Evolutionary conservation across 2,888 invertebrate genomes (phyloP), one percentile per base, ranked within the genome.

Genomic region (Andricus curvator): DNA sequence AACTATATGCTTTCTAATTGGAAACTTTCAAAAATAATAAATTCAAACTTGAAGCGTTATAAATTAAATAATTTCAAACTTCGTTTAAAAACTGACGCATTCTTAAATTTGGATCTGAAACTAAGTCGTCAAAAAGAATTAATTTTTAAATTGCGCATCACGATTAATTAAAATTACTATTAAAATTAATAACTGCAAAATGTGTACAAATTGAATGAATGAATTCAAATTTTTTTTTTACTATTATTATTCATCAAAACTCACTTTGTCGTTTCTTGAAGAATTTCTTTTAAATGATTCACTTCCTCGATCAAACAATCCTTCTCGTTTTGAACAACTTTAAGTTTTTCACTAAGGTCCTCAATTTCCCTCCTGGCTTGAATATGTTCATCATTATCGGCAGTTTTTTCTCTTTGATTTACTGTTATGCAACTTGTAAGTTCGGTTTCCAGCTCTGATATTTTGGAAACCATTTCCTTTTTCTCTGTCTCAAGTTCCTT

Each of bases 341-440:
- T 79, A 37, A 92, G 84, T 84, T 93, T 89, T 77, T 92, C 92
- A 78, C 88, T 90, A 67, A 89, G 85, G 67, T 89, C 90, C 79
- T 91, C 91, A 88, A 92, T 87, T 84, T 92, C 89, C 37, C 91
- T 88, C 90, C 90, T 91, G 67, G 91, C 83, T 51, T 88, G 88
- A 81, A 92, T 92, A 77, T 90, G 90, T 78, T 92, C 92, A n/a
- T 92, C 88, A 81, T 92, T 92, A 78, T 92, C 93, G 0, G 90
- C 89, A 1, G 89, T 88, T 80, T 91, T 92, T 80, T 89, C 89
- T 41, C 89, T 88, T 25, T 90, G 90, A 80, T 84, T 89, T n/a
- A 82, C 88, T 0, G 85, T 78, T 15, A 84, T 78, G 64, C 83
- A 85, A 33, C 77, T 81, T 15, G 86, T 85, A n/a, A 92, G 78